Base-by-base conservation (phyloP, 2,113 vertebrate species). In the Amblyopsis rosae region DNA sequence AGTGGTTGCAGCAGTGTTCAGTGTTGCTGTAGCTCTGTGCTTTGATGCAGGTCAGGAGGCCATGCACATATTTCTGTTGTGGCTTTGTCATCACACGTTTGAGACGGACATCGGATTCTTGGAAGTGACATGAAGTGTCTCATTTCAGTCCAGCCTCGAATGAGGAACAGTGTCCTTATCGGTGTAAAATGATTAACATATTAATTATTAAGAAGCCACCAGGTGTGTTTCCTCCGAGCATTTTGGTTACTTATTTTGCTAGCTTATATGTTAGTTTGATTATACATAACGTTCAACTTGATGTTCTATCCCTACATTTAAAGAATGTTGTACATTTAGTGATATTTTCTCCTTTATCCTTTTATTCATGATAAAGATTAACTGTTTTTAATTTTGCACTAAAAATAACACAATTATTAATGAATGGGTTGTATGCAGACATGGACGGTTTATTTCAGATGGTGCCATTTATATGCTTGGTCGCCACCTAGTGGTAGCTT, bases 401-500 rank as follows among this genome's bases (percentile, higher is more conserved):
- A 66, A 75, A 69, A n/a, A 26, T 26, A 26, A 26, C 26, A 26
- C 19, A 1, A 26, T 26, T 26, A 26, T 26, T 26, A 2, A 26
- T 26, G 26, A 26, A 35, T 8, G 12, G 0, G 17, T 8, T 0
- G 45, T 32, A 41, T 49, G 1, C 4, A 59, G 9, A 16, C n/a
- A 3, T 55, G n/a, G 11, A 9, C 7, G 17, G 17, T 41, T 58
- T 13, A 65, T 9, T 12, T 12, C 4, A 59, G 61, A 47, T 13
- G n/a, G 9, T 66, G 63, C 26, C 8, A 1, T 15, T 60, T 47
- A 45, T 19, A 12, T 15, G 8, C 59, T 63, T 2, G 19, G 10
- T 60, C 15, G 55, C 77, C 85, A 35, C 58, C 87, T 81, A 74
- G 80, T 86, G 82, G 81, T 54, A 59, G 48, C 66, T 51, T 62